These are phyloP conservation scores for Drosophila parabipectinata DNA, from an alignment of 1,140 invertebrate species.

Conservation along the genomic window DNA sequence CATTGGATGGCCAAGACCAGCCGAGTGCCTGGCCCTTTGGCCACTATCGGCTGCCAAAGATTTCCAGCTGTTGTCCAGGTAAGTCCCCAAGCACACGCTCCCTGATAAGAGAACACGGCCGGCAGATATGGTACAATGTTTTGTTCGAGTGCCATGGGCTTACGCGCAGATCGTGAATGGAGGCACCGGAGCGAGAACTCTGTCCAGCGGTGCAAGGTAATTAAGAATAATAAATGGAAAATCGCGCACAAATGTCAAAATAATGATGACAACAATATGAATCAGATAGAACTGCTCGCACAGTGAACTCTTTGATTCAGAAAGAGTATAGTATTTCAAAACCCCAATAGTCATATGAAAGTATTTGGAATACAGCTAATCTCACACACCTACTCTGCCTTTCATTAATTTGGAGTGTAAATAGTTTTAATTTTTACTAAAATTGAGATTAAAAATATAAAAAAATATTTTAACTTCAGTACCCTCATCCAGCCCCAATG, in stretches of 20 bases:
- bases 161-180: conserved; percentile 14
- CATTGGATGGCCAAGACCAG: neutral
- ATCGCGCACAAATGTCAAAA: conserved; percentile 42
- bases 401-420: too few species aligned
- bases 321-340: neutral
- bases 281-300: conserved; percentile 17
- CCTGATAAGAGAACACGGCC: conserved; percentile 26
- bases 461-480: neutral
- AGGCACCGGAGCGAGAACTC: conserved; percentile 27
- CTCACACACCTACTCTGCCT: too few species aligned
- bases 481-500: neutral
- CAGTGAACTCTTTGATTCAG: neutral
- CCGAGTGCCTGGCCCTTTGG: conserved; percentile 8
- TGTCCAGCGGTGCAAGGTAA: conserved; percentile 6
- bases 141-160: conserved; percentile 11
- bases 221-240: conserved; percentile 46
- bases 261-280: conserved; percentile 52
- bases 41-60: conserved; percentile 33
- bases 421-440: too few species aligned
- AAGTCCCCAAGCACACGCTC: conserved; percentile 35
- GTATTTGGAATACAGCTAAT: too few species aligned
- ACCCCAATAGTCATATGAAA: too few species aligned
- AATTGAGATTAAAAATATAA: neutral
- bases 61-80: conserved; percentile 30
- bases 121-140: conserved; percentile 15